phyloP scores from a whole-genome alignment of 2,113 vertebrate species.

The Piprites chloris region DNA sequence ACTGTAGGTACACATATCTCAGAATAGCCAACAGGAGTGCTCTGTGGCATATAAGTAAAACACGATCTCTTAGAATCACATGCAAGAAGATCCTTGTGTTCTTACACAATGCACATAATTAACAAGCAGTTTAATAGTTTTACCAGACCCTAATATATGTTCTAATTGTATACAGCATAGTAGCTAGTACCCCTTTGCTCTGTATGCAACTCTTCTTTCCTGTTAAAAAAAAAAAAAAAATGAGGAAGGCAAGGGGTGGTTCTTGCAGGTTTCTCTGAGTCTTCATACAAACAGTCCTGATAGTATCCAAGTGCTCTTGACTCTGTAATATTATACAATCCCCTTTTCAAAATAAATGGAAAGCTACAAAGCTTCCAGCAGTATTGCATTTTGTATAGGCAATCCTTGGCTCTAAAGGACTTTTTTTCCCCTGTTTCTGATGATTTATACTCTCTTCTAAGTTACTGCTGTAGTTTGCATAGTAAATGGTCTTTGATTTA shows the following conservation, averaged over 20 bases:
- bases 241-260: fast-evolving
- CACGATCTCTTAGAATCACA: not conserved
- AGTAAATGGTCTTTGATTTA: not conserved
- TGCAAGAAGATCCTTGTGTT: not conserved
- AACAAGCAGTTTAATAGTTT: not conserved
- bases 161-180: not conserved
- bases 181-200: not conserved
- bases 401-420: not conserved
- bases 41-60: not conserved
- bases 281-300: not conserved
- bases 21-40: not conserved
- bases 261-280: not conserved
- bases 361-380: not conserved
- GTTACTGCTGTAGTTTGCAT: not conserved
- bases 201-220: not conserved
- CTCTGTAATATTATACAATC: not conserved
- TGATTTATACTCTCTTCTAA: not conserved
- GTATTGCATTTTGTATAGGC: not conserved
- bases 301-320: not conserved
- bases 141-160: not conserved
- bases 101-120: not conserved
- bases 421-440: not conserved
- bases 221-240: not conserved
- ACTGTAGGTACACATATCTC: not conserved
- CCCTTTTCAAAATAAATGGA: slow-evolving; percentile 5